Evolutionary conservation across 2,113 vertebrate genomes (phyloP).

Genomic region (Passer domesticus): DNA sequence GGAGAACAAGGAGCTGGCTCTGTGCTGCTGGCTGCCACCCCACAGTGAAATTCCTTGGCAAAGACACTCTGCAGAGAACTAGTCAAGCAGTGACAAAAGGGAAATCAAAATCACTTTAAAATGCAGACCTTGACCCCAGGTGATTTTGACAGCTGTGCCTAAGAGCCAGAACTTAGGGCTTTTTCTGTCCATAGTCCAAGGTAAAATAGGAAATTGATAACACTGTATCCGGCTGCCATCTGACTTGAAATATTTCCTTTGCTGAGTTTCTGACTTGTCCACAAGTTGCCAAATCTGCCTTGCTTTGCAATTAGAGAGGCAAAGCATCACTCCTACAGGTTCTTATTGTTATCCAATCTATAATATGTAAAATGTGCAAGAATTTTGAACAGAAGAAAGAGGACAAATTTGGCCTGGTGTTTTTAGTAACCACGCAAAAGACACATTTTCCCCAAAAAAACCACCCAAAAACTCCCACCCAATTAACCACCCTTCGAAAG

Average conservation of each 20-base stretch:
- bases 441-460: not conserved
- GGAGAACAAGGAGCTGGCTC: not conserved
- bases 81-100: not conserved
- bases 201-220: not conserved
- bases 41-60: not conserved
- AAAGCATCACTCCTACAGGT: not conserved
- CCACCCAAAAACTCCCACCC: fast-evolving
- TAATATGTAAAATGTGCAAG: not conserved
- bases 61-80: not conserved
- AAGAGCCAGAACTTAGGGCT: not conserved
- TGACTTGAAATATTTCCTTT: not conserved
- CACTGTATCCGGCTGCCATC: not conserved
- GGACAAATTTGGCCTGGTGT: not conserved
- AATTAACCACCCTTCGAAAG: not conserved
- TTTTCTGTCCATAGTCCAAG: not conserved
- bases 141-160: not conserved
- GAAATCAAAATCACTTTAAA: not conserved
- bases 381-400: not conserved
- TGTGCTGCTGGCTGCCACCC: not conserved
- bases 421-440: not conserved
- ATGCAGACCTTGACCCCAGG: not conserved
- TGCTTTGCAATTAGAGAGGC: not conserved
- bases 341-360: not conserved
- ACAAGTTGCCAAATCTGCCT: not conserved
- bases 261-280: not conserved